A percentile compares a stretch with the other conserved stretches of the same genome.
These are phyloP conservation scores for Augochlora pura DNA, from an alignment of 1,140 invertebrate genomes.

Conservation along the genomic window DNA sequence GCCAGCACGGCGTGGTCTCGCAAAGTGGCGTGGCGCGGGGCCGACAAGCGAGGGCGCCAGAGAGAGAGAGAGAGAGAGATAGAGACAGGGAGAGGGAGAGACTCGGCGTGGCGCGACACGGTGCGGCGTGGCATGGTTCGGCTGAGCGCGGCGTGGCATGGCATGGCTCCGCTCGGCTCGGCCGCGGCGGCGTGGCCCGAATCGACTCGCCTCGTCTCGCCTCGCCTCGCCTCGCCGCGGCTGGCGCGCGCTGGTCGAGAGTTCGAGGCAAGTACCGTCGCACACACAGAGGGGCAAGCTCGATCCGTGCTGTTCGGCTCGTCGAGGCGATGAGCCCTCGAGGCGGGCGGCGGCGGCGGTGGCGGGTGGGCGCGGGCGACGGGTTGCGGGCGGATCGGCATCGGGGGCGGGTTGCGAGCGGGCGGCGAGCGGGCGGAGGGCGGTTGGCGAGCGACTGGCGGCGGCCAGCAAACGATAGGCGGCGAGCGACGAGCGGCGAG, in stretches of 20 bases:
- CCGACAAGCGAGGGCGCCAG: neutral
- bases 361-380: conserved; percentile 3
- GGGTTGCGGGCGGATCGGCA: neutral
- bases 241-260: conserved; percentile 11
- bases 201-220: conserved; percentile 11
- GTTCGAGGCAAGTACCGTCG: conserved; percentile 44
- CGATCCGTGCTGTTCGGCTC: conserved; percentile 71
- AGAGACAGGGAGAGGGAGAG: too few species aligned
- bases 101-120: neutral
- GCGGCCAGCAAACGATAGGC: neutral
- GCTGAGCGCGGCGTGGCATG: conserved; percentile 67
- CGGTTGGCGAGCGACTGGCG: conserved; percentile 27
- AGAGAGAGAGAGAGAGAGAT: too few species aligned
- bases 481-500: too few species aligned
- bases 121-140: conserved; percentile 54
- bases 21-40: conserved; percentile 10
- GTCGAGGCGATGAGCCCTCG: conserved; percentile 76
- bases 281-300: conserved; percentile 47
- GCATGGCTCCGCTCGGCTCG: neutral
- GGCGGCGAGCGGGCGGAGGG: conserved; percentile 26
- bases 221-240: neutral
- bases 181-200: conserved; percentile 18
- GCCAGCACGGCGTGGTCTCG: conserved; percentile 15
- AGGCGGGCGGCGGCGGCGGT: conserved; percentile 51
- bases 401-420: conserved; percentile 22